These are phyloP conservation scores for Tenualosa ilisha DNA, from an alignment of 2,797 vertebrate species.

Conservation along the genomic window DNA sequence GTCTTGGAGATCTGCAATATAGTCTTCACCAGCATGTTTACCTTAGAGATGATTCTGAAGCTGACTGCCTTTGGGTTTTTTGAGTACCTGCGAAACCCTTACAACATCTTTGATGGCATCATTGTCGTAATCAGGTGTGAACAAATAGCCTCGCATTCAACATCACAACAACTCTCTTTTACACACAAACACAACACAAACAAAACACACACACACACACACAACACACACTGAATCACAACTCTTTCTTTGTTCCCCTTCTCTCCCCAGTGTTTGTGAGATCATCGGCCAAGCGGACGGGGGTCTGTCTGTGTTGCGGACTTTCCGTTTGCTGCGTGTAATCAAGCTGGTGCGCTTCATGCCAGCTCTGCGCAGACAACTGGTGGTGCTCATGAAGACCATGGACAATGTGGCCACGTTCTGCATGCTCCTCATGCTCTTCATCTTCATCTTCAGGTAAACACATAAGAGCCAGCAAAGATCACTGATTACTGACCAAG, in stretches of 20 bases:
- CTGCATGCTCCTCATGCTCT: constrained; percentile 91
- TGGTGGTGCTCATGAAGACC: constrained; percentile 89
- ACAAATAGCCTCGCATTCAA: neutral
- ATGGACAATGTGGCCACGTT: constrained; percentile 92
- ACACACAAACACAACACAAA: neutral
- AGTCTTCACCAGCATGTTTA: constrained; percentile 89
- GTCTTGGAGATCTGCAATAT: constrained; percentile 88
- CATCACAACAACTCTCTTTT: neutral
- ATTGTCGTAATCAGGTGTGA: constrained; percentile 86
- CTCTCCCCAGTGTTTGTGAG: constrained; percentile 79
- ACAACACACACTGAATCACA: neutral
- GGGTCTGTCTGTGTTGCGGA: constrained; percentile 83
- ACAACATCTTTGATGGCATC: constrained; percentile 83
- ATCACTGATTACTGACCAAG: too few relatives aligned
- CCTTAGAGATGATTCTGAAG: constrained; percentile 88
- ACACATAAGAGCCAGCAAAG: neutral
- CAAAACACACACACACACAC: constrained; percentile 11
- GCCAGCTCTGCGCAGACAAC: constrained; percentile 83
- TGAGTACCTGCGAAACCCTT: constrained; percentile 84
- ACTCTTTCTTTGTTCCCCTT: neutral
- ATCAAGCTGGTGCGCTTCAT: constrained; percentile 88
- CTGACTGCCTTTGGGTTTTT: constrained; percentile 86
- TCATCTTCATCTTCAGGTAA: constrained; percentile 86
- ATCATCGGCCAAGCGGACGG: constrained; percentile 85
- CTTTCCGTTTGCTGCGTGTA: constrained; percentile 83